Conservation (phyloP, 2,797 vertebrate species). For the Ctenopoma kingsleyae region DNA sequence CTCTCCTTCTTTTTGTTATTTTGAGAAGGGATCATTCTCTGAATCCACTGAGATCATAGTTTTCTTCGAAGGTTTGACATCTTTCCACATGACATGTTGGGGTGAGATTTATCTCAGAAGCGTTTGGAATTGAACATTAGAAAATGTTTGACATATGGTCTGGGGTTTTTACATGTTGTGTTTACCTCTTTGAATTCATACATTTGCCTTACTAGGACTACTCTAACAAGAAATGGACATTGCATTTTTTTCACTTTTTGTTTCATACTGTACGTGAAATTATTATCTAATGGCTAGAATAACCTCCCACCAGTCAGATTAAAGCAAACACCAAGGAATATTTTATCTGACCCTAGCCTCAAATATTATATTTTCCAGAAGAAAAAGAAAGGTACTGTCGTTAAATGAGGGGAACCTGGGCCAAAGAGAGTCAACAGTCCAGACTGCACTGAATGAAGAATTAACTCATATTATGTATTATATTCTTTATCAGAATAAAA, state of each 20-base stretch:
- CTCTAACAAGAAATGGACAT: slow-evolving; percentile 1
- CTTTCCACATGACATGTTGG: slow-evolving; percentile 28
- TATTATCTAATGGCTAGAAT: slow-evolving; percentile 35
- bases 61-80: slow-evolving; percentile 39
- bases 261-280: slow-evolving; percentile 3
- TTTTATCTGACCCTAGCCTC: slow-evolving; percentile 14
- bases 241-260: not conserved
- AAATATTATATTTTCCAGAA: slow-evolving; percentile 11
- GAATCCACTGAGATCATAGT: slow-evolving; percentile 20
- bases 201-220: not conserved
- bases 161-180: not conserved
- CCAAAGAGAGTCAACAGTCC: not conserved
- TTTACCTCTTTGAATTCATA: not conserved
- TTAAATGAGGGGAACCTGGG: not conserved
- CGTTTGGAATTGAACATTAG: slow-evolving; percentile 33
- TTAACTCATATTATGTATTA: not conserved
- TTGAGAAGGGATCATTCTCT: slow-evolving; percentile 17
- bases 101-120: slow-evolving; percentile 33
- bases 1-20: slow-evolving; percentile 44
- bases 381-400: not conserved
- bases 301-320: slow-evolving; percentile 30
- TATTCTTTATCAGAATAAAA: slow-evolving; percentile 3
- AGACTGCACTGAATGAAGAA: not conserved
- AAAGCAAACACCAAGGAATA: slow-evolving; percentile 42
- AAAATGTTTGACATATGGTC: slow-evolving; percentile 9